These are phyloP conservation scores for Cyprinodon variegatus DNA, from an alignment of 2,113 vertebrate species.

Conservation along the genomic window DNA sequence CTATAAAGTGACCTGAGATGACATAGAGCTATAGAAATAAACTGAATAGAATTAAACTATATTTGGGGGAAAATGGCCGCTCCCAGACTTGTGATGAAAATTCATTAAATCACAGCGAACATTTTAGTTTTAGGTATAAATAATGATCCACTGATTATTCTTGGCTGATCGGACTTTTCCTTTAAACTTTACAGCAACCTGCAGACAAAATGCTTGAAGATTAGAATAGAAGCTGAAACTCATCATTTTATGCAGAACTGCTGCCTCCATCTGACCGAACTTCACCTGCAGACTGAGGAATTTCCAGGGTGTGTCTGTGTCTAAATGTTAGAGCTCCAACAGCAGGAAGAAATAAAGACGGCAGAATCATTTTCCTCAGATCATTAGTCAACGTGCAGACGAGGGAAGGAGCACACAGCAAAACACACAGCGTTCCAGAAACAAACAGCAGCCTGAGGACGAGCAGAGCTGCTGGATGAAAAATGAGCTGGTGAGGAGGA, in stretches of 20 bases:
- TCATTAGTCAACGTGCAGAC: constrained; percentile 37
- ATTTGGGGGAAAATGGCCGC: too few species aligned
- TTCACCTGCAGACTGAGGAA: constrained; percentile 6
- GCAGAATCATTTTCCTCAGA: constrained; percentile 22
- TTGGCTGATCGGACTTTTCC: too few species aligned
- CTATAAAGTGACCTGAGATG: too few species aligned
- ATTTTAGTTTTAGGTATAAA: too few species aligned
- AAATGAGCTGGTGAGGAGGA: constrained; percentile 50
- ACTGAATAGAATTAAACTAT: too few species aligned
- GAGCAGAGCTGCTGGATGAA: constrained; percentile 42
- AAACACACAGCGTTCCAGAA: neutral
- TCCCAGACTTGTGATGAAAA: too few species aligned
- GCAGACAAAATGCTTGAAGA: neutral
- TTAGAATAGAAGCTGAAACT: neutral
- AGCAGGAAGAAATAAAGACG: constrained; percentile 18
- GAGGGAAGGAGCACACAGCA: neutral
- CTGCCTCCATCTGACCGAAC: neutral
- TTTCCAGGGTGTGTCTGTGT: constrained; percentile 11
- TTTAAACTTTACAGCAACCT: neutral
- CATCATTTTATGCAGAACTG: neutral
- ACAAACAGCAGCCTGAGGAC: constrained; percentile 35
- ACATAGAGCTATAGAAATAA: too few species aligned
- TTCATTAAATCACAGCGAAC: too few species aligned
- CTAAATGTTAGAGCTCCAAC: constrained; percentile 16
- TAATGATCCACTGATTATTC: too few species aligned